Base-by-base conservation (phyloP, 2,888 invertebrate species). In the Polyploca ridens region DNA sequence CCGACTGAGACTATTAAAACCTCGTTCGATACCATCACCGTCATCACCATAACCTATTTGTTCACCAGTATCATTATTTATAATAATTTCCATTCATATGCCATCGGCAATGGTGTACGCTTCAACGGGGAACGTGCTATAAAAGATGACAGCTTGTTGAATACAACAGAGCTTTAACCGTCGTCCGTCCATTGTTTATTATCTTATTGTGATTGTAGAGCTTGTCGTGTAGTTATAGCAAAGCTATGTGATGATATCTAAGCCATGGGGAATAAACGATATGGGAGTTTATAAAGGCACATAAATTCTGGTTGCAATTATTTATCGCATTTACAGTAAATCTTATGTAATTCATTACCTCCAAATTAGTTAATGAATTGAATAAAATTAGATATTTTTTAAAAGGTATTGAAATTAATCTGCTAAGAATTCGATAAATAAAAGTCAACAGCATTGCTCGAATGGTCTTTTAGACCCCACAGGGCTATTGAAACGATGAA, bases 151-250 rank as follows among this genome's bases (percentile, higher is more conserved):
- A 66, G 61, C 62, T 61, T 64, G 62, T 66, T 67, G 62, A 65
- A 66, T 66, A 64, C 33, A 59, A 65, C 44, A 69, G 27, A 67
- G 68, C 69, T 73, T 67, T 63, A 70, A 70, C 65, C 65, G 7
- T 65, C 7, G 64, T 67, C 68, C 49, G 60, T 41, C 59, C 64
- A 66, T 71, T 77, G 76, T 80, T 80, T 80, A 76, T 78, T 68
- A 63, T 63, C 33, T 62, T 67, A 74, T 75, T 79, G 73, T 78
- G 61, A 62, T 54, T 27, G 57, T 70, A 69, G 66, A 66, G 58
- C 44, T 46, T 58, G 63, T 63, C 61, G 1, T 7, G 54, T 54
- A 54, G 10, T 16, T 1, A 54, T 19, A 54, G 54, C 19, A 4
- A 54, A 54, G 54, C 54, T 49, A 16, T 46, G 3, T 46, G 14